A percentile compares a stretch with the other conserved stretches of the same genome.
Evolutionary conservation across 2,888 invertebrate species (phyloP).

Genomic region (Leptopterna dolabrata): DNA sequence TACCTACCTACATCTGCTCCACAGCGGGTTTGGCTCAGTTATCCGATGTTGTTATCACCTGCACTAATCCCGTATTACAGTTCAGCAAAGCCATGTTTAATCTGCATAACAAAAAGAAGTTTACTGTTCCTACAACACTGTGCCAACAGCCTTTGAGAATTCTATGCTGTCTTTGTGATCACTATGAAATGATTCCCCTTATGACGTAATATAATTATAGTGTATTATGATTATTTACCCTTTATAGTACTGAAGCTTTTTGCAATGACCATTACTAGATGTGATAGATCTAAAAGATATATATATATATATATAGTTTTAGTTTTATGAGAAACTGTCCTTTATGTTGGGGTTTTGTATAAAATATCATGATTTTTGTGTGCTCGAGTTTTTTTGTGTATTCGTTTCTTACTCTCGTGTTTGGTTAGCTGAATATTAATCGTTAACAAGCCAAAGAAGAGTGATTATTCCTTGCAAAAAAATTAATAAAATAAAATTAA

Average conservation of each 20-base stretch:
- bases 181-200: background rate
- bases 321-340: background rate
- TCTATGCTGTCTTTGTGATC: background rate
- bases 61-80: too few relatives aligned
- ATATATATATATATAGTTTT: background rate
- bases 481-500: background rate
- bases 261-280: constrained; percentile 38
- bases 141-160: background rate
- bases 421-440: constrained; percentile 5
- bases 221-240: constrained; percentile 25
- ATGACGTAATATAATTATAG: background rate
- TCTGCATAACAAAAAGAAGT: too few relatives aligned
- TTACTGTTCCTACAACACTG: background rate
- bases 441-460: constrained; percentile 33
- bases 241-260: constrained; percentile 31
- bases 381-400: background rate
- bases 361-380: background rate
- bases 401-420: constrained; percentile 12
- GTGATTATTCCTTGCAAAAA: constrained; percentile 18
- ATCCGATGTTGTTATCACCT: too few relatives aligned
- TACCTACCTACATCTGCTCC: too few relatives aligned
- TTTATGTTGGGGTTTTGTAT: background rate
- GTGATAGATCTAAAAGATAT: background rate
- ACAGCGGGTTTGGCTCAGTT: too few relatives aligned
- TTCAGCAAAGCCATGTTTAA: too few relatives aligned